These are phyloP conservation scores for Macrotrachela quadricornifera DNA, from an alignment of 1,140 invertebrate genomes.

Conservation along the genomic window DNA sequence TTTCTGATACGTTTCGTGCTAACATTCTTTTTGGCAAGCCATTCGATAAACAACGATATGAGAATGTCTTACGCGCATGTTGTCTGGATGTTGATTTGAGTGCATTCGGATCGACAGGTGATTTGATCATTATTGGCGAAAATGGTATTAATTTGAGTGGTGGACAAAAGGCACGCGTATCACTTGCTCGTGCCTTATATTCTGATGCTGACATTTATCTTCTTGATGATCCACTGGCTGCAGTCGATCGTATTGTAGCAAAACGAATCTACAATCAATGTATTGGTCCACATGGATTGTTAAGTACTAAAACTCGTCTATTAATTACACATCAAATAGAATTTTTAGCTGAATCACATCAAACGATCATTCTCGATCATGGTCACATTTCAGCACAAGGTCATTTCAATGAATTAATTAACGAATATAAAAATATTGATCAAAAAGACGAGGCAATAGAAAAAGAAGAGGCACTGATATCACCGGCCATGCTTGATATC, in stretches of 20 bases:
- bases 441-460: too few species aligned
- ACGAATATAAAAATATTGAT: too few species aligned
- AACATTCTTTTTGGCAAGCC: background rate
- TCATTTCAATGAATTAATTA: too few species aligned
- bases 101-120: constrained; percentile 21
- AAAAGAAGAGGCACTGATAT: too few species aligned
- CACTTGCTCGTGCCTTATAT: constrained; percentile 48
- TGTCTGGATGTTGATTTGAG: too few species aligned
- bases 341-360: constrained; percentile 50
- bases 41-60: background rate
- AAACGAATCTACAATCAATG: constrained; percentile 22
- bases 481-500: too few species aligned
- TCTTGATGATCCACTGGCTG: constrained; percentile 56
- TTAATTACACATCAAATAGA: constrained; percentile 63
- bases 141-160: constrained; percentile 60
- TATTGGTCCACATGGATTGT: constrained; percentile 40
- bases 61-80: too few species aligned
- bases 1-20: background rate
- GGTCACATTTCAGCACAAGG: constrained; percentile 47
- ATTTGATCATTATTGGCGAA: constrained; percentile 41
- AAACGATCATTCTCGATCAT: constrained; percentile 47
- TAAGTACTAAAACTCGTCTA: constrained; percentile 55
- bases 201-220: constrained; percentile 53
- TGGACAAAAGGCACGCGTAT: constrained; percentile 69
- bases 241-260: constrained; percentile 41